Base-by-base conservation (phyloP, 2,888 invertebrate species). In the Drosophila limbata region DNA sequence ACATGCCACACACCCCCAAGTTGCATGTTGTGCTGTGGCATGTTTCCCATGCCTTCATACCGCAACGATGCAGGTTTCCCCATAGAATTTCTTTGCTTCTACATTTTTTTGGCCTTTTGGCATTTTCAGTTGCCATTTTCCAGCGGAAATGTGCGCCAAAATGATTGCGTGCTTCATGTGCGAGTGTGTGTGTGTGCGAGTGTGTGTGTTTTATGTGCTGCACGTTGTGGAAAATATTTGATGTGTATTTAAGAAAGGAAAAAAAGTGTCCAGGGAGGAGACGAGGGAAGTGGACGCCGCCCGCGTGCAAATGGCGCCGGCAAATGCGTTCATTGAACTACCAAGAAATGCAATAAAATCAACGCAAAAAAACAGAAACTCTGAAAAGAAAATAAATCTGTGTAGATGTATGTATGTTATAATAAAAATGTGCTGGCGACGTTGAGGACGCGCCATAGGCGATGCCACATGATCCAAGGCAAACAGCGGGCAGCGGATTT, bases 241-340 rank as follows among this genome's bases (percentile, higher is more conserved):
- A 83, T 75, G 8, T 8, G 28, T 28, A 83, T 79, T 84, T 72
- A 74, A 81, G 81, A 40, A 48, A 53, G 57, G 35, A 31, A 31
- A 68, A 64, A 56, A 65, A 57, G 25, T 17, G 3, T 6, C n/a
- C 13, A 17, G 5, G 0, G 15, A 13, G 17, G 4, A 28, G 33
- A 35, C 15, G 0, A 13, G 35, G 39, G 21, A 25, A 8, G 25
- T 33, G 40, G 11, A 17, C 31, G 31, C 44, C 50, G 40, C 45
- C 56, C 42, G 68, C 69, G 52, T 61, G 52, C 63, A 75, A 59
- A 68, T 79, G 83, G 83, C 81, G 85, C 85, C 84, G 73, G 71
- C 80, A 85, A 85, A 84, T 83, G 85, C 84, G 84, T 84, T 85
- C 84, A 81, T 84, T 84, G 84, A 84, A 84, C 84, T 85, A 66